Conservation (phyloP, 2,888 invertebrate species). For the Limnephilus auricula region DNA sequence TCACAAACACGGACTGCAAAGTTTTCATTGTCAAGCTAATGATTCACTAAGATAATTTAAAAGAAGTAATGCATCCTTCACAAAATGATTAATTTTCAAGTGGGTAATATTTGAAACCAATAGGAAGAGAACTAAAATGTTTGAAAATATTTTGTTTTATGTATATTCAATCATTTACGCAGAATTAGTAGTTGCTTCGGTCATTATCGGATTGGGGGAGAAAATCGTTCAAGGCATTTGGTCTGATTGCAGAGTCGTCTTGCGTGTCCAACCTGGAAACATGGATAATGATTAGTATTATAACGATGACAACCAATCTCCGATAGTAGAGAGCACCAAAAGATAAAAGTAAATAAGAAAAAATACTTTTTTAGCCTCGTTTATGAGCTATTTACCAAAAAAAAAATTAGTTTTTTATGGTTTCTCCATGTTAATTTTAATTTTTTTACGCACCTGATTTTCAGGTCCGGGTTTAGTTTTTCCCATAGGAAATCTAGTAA, state of each 20-base stretch:
- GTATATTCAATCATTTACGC: neutral
- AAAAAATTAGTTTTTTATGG: no score
- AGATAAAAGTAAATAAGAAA: no score
- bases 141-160: neutral
- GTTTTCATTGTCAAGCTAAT: neutral
- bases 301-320: no score
- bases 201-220: conserved; percentile 48
- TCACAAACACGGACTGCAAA: no score
- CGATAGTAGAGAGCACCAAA: neutral
- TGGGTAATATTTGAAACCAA: neutral
- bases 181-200: neutral
- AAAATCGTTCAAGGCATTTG: conserved; percentile 30
- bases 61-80: neutral
- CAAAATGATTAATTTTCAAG: no score
- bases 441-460: no score
- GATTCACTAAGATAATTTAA: neutral
- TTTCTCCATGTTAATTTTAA: no score
- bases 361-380: no score
- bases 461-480: no score
- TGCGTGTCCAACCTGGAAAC: neutral
- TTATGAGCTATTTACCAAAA: no score
- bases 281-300: neutral
- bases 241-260: conserved; percentile 21
- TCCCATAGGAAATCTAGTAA: no score
- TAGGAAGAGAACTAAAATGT: neutral